phyloP scores from a whole-genome alignment of 2,888 invertebrate species.

The Andricus quercusramuli region DNA sequence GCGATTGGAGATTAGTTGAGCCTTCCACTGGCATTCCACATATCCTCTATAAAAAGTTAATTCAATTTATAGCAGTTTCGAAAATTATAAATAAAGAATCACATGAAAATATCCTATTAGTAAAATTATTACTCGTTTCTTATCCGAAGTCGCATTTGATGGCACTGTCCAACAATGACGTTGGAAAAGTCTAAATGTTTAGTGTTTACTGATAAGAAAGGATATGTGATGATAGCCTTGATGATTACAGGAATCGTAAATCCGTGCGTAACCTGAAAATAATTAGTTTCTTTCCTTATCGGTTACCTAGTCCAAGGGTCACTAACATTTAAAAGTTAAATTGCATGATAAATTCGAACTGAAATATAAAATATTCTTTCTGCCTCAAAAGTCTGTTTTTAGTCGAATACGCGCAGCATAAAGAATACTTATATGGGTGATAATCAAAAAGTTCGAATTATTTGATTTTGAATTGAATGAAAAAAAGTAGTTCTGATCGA shows the following conservation, averaged over 20 bases:
- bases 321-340: background rate
- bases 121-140: slow-evolving; percentile 80
- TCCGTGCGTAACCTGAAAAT: slow-evolving; percentile 81
- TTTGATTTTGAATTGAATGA: too few species aligned
- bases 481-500: too few species aligned
- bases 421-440: too few species aligned
- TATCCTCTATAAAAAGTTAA: slow-evolving; percentile 78
- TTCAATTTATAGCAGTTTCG: background rate
- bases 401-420: too few species aligned
- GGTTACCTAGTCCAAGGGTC: background rate
- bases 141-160: slow-evolving; percentile 80
- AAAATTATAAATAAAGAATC: background rate
- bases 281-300: background rate
- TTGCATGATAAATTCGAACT: background rate
- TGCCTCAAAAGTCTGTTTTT: too few species aligned
- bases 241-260: slow-evolving; percentile 82
- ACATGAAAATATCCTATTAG: background rate
- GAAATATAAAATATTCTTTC: background rate
- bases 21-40: slow-evolving; percentile 81
- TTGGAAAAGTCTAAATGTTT: slow-evolving; percentile 80
- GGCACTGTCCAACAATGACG: slow-evolving; percentile 82
- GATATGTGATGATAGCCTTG: slow-evolving; percentile 82
- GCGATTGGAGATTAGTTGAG: slow-evolving; percentile 59
- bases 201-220: slow-evolving; percentile 79
- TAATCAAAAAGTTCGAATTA: too few species aligned